phyloP scores from a whole-genome alignment of 2,888 invertebrate species.

The Aquatica leii region DNA sequence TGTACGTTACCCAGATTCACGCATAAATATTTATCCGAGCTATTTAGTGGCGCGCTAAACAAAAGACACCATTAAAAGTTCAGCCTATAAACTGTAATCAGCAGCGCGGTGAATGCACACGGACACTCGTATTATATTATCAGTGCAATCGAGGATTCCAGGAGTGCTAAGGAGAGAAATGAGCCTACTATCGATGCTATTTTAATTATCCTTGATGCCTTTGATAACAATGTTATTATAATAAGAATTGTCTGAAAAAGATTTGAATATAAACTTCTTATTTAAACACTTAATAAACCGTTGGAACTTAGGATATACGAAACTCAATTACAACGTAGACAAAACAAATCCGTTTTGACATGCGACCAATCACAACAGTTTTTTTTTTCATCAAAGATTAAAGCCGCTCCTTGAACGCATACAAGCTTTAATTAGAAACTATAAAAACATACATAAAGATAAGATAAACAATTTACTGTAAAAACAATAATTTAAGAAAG shows the following conservation, averaged over 20 bases:
- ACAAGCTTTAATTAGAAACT: too few relatives aligned
- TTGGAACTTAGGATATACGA: not conserved
- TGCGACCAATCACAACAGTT: too few relatives aligned
- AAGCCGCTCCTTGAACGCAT: too few relatives aligned
- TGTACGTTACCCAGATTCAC: slow-evolving; percentile 53
- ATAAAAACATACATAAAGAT: too few relatives aligned
- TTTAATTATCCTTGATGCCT: slow-evolving; percentile 34
- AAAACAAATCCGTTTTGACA: too few relatives aligned
- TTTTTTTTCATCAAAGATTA: too few relatives aligned
- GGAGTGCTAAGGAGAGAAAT: slow-evolving; percentile 39
- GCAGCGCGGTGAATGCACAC: slow-evolving; percentile 46
- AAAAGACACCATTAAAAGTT: slow-evolving; percentile 58
- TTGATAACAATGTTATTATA: slow-evolving; percentile 28
- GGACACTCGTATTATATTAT: slow-evolving; percentile 44
- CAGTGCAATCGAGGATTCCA: slow-evolving; percentile 42
- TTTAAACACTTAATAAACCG: too few relatives aligned
- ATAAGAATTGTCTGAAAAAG: slow-evolving; percentile 6
- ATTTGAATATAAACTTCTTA: too few relatives aligned
- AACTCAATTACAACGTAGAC: not conserved
- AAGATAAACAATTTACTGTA: too few relatives aligned
- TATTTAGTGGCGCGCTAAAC: slow-evolving; percentile 57
- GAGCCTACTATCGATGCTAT: slow-evolving; percentile 33
- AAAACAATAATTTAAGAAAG: too few relatives aligned
- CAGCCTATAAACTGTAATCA: slow-evolving; percentile 56
- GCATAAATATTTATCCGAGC: slow-evolving; percentile 55